phyloP scores from a whole-genome alignment of 2,113 vertebrate species.

The Eurystomus gularis region DNA sequence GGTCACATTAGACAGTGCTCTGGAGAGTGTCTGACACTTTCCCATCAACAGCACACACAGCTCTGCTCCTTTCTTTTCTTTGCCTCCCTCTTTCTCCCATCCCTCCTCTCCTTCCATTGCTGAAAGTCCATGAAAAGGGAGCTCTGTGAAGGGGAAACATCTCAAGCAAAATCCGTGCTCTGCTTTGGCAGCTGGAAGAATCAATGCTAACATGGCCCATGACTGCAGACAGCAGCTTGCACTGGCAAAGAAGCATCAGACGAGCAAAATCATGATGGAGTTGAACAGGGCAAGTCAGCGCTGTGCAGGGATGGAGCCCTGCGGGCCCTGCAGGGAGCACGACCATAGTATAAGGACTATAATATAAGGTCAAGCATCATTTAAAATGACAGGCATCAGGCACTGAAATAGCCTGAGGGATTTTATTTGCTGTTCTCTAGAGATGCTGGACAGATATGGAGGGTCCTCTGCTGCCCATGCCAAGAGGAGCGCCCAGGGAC shows the following conservation, averaged over 20 bases:
- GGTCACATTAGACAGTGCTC: conserved; percentile 29
- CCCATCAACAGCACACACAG: neutral
- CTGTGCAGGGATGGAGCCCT: neutral
- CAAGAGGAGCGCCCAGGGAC: neutral
- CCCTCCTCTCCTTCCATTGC: neutral
- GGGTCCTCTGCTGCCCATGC: neutral
- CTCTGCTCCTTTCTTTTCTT: neutral
- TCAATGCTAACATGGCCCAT: neutral
- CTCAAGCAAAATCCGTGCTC: neutral
- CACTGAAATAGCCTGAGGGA: neutral
- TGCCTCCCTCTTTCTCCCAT: neutral
- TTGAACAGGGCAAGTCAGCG: neutral
- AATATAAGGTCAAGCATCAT: neutral
- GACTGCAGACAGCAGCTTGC: neutral
- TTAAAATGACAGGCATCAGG: neutral
- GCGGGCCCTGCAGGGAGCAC: neutral
- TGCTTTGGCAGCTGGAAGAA: conserved; percentile 52
- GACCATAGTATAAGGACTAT: accelerated
- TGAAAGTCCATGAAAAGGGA: neutral
- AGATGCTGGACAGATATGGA: neutral
- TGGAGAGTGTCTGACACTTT: conserved; percentile 10
- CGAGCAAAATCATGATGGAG: neutral
- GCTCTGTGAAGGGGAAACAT: neutral
- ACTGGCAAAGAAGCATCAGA: neutral
- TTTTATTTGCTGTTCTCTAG: neutral